Evolutionary conservation across 2,113 vertebrate species (phyloP).

Genomic region (Callipepla squamata): DNA sequence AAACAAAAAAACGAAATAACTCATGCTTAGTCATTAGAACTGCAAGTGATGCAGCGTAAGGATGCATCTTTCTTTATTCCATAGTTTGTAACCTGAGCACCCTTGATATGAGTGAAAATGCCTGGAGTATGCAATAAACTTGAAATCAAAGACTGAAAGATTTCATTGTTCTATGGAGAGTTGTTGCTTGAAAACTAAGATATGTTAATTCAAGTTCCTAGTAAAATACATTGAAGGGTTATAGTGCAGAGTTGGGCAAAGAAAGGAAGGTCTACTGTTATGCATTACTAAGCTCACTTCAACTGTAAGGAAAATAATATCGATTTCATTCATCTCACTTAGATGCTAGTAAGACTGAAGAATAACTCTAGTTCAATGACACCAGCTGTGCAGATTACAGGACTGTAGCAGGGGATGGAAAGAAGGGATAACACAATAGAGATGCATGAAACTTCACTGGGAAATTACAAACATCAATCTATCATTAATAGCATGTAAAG

Average conservation of each 20-base stretch:
- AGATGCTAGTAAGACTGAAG: constrained; percentile 51
- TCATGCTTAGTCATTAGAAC: neutral
- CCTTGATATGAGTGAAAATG: neutral
- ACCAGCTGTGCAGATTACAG: constrained; percentile 46
- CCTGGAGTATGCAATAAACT: neutral
- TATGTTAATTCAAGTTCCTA: constrained; percentile 58
- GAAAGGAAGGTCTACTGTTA: constrained; percentile 29
- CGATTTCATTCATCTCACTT: constrained; percentile 72
- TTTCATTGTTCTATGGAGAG: constrained; percentile 39
- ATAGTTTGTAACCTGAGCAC: neutral
- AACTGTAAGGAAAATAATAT: constrained; percentile 58
- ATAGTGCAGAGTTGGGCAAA: neutral
- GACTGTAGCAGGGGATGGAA: neutral
- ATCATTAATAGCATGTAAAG: constrained; percentile 46
- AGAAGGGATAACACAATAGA: constrained; percentile 34
- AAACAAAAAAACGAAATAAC: neutral
- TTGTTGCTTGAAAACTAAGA: constrained; percentile 61
- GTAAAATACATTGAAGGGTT: constrained; percentile 28
- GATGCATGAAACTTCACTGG: constrained; percentile 58
- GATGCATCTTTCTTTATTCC: neutral
- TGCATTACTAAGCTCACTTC: constrained; percentile 57
- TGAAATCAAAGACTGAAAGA: constrained; percentile 49
- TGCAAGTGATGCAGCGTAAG: neutral
- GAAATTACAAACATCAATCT: constrained; percentile 58
- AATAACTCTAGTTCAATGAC: constrained; percentile 61